A percentile compares a stretch with the other conserved stretches of the same genome.
These are phyloP conservation scores for Sylvia atricapilla DNA, from an alignment of 2,113 vertebrate genomes.

Conservation along the genomic window DNA sequence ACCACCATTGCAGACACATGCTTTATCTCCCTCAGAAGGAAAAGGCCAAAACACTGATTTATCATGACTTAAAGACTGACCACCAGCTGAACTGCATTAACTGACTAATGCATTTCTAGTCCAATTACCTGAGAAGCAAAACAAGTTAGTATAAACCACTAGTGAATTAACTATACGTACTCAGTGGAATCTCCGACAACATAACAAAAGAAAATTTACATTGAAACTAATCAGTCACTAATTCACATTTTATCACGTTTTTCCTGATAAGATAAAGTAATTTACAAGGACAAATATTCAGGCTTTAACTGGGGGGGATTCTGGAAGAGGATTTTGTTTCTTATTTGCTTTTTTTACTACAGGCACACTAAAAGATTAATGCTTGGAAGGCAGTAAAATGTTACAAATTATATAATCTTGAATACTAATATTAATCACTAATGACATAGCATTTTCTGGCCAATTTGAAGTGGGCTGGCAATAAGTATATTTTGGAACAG, in stretches of 20 bases:
- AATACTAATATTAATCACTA: not conserved
- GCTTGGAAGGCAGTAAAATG: not conserved
- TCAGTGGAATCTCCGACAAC: not conserved
- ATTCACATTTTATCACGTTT: not conserved
- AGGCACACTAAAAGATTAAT: not conserved
- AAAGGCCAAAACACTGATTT: not conserved
- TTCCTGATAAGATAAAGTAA: not conserved
- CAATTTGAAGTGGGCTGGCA: not conserved
- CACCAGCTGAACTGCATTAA: not conserved
- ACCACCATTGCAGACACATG: not conserved
- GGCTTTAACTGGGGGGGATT: not conserved
- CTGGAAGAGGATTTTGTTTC: not conserved
- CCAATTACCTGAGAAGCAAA: slow-evolving; percentile 2
- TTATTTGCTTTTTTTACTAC: not conserved
- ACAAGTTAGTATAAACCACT: not conserved
- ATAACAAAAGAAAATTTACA: not conserved
- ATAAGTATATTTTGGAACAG: not conserved
- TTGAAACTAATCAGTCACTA: not conserved
- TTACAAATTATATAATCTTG: not conserved
- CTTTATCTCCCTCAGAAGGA: not conserved
- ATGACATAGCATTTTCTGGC: not conserved
- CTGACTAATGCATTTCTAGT: not conserved
- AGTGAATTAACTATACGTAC: not conserved
- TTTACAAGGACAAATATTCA: not conserved
- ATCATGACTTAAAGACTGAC: not conserved